Conservation (phyloP, 2,888 invertebrate species). For the Toxonevra muliebris region DNA sequence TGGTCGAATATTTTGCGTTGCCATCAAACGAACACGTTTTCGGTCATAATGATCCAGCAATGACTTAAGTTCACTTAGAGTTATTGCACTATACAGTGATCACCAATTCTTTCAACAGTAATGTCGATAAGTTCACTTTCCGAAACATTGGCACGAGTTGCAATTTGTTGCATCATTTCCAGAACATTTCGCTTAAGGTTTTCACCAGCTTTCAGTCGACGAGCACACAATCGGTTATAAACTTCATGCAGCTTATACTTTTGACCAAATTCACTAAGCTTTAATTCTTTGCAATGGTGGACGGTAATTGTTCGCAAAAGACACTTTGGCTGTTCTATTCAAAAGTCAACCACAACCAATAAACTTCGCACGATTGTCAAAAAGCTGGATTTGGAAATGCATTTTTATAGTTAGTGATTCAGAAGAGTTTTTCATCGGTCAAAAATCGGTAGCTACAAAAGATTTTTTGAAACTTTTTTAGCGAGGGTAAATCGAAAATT, state of each 20-base stretch:
- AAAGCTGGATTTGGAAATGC: background rate
- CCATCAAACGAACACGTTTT: background rate
- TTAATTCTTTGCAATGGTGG: background rate
- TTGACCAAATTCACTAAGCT: conserved; percentile 1
- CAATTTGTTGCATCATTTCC: conserved; percentile 19
- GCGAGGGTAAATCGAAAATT: too few species aligned
- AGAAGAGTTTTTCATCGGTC: too few species aligned
- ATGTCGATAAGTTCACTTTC: conserved; percentile 3
- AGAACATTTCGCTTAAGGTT: conserved; percentile 6
- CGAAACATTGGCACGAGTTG: background rate
- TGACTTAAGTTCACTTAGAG: background rate
- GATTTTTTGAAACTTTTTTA: too few species aligned
- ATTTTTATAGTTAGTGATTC: too few species aligned
- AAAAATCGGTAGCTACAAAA: too few species aligned
- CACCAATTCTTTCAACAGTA: conserved; percentile 4
- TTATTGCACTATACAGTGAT: background rate
- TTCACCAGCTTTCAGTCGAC: background rate
- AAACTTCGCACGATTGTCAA: background rate
- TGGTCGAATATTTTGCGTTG: too few species aligned
- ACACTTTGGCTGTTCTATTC: conserved; percentile 15
- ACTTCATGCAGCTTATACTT: conserved; percentile 1
- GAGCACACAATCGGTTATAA: background rate
- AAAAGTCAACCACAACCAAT: background rate
- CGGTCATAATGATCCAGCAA: conserved; percentile 2
- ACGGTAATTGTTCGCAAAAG: background rate